These are phyloP conservation scores for Philopotamus ludificatus DNA, from an alignment of 1,140 invertebrate species.

Conservation along the genomic window DNA sequence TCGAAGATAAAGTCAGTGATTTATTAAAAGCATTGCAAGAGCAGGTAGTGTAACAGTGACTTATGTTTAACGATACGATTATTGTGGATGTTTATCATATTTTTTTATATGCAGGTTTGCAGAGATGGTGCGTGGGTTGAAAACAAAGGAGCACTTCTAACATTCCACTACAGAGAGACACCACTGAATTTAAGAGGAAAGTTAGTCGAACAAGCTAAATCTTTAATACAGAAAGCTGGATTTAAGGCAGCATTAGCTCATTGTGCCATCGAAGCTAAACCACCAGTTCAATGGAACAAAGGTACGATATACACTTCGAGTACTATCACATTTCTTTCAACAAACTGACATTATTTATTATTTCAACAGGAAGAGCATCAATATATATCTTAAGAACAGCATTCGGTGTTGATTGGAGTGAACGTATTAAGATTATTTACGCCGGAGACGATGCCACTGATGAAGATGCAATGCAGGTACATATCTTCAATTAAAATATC, in stretches of 20 bases:
- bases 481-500: conserved; percentile 32
- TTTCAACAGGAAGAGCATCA: conserved; percentile 68
- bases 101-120: conserved; percentile 60
- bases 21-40: conserved; percentile 80
- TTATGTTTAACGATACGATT: conserved; percentile 2
- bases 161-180: conserved; percentile 86
- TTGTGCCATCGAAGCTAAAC: conserved; percentile 83
- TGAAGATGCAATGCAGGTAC: conserved; percentile 87
- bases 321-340: not conserved
- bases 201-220: conserved; percentile 67
- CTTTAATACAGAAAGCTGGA: conserved; percentile 71
- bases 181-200: conserved; percentile 63
- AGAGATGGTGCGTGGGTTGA: conserved; percentile 89
- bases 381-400: conserved; percentile 87
- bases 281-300: conserved; percentile 89
- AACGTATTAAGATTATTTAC: conserved; percentile 86
- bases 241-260: conserved; percentile 77
- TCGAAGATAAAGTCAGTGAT: conserved; percentile 75
- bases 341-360: no score
- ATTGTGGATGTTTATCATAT: conserved; percentile 12
- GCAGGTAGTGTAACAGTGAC: conserved; percentile 56
- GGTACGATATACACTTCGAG: conserved; percentile 48
- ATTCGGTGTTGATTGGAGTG: conserved; percentile 88
- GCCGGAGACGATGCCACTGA: conserved; percentile 88
- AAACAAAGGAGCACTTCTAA: conserved; percentile 83